A percentile compares a stretch with the other conserved stretches of the same genome.
phyloP scores from a whole-genome alignment of 2,888 invertebrate genomes.

The Ophion costatus region DNA sequence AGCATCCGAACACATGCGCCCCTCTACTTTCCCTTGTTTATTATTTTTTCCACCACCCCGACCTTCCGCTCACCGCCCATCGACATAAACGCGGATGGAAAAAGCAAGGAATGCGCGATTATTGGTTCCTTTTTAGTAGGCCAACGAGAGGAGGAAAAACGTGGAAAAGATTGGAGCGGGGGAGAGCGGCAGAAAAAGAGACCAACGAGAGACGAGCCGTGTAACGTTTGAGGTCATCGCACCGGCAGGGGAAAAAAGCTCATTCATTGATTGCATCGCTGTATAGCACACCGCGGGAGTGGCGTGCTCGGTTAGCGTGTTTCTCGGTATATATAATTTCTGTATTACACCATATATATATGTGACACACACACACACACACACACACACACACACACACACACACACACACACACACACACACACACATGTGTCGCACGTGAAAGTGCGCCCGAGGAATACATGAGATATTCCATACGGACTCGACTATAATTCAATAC shows the following conservation, averaged over 20 bases:
- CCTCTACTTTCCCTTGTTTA: constrained; percentile 24
- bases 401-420: no score
- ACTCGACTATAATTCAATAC: background rate
- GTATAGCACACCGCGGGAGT: constrained; percentile 60
- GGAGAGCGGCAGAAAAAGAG: constrained; percentile 23
- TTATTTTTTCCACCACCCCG: background rate
- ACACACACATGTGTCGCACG: no score
- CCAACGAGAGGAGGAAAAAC: constrained; percentile 25
- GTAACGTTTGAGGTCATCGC: constrained; percentile 55
- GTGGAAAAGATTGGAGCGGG: constrained; percentile 25
- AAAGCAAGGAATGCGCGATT: constrained; percentile 18
- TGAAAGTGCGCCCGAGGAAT: background rate
- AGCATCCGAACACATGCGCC: constrained; percentile 20
- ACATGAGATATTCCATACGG: constrained; percentile 16
- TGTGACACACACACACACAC: constrained; percentile 1
- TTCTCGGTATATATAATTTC: constrained; percentile 34
- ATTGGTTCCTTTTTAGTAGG: constrained; percentile 27
- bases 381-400: no score
- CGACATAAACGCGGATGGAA: constrained; percentile 9
- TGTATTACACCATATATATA: constrained; percentile 24
- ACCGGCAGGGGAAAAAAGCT: constrained; percentile 70
- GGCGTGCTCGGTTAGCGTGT: constrained; percentile 62
- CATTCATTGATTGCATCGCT: constrained; percentile 80
- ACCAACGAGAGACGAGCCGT: constrained; percentile 54
- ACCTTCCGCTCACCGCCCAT: constrained; percentile 6